A percentile compares a stretch with the other conserved stretches of the same genome.
These are phyloP conservation scores for Cephus runcator DNA, from an alignment of 2,888 invertebrate species.

Conservation along the genomic window DNA sequence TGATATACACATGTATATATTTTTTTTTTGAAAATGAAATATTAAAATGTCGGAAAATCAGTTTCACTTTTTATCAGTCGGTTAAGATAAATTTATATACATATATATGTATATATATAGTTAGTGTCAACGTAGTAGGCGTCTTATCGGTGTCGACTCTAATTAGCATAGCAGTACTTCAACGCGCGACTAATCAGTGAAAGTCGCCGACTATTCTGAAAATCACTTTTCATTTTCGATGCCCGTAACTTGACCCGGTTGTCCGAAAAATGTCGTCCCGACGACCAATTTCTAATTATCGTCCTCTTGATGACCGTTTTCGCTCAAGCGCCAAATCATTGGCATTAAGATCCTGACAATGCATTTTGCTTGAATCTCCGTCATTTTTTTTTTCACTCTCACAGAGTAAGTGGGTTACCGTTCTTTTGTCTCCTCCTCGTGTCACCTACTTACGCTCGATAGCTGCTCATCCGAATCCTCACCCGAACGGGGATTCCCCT, in stretches of 20 bases:
- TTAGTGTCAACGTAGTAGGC: neutral
- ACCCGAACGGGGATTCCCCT: neutral
- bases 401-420: constrained; percentile 38
- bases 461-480: neutral
- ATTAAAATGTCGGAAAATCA: neutral
- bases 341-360: neutral
- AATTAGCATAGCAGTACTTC: neutral
- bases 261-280: neutral
- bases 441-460: constrained; percentile 17
- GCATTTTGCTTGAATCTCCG: neutral
- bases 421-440: constrained; percentile 38
- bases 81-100: neutral
- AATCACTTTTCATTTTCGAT: neutral
- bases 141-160: neutral
- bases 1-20: neutral
- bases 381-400: constrained; percentile 5
- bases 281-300: neutral
- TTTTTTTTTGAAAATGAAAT: neutral
- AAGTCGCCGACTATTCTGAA: constrained; percentile 30
- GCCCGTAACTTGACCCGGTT: neutral
- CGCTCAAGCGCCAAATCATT: neutral
- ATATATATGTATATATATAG: neutral
- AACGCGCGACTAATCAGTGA: constrained; percentile 46
- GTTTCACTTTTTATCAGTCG: neutral
- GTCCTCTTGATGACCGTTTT: neutral